These are phyloP conservation scores for Hestina assimilis DNA, from an alignment of 1,140 invertebrate species.

Conservation along the genomic window DNA sequence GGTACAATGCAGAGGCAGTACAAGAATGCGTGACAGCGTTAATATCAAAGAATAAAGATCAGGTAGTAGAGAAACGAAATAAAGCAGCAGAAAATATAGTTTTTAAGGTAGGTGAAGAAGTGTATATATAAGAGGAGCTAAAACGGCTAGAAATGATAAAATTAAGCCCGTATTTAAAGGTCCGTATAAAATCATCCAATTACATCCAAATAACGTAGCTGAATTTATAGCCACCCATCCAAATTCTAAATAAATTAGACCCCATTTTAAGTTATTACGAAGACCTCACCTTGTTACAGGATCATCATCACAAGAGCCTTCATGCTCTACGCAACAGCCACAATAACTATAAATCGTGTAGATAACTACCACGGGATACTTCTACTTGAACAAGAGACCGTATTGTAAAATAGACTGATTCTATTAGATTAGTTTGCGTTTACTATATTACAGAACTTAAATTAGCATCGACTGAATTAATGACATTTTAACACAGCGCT, in stretches of 20 bases:
- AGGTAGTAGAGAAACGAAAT: constrained; percentile 30
- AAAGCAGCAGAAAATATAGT: constrained; percentile 17
- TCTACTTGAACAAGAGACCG: not conserved
- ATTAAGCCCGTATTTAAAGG: constrained; percentile 36
- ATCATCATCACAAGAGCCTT: constrained; percentile 23
- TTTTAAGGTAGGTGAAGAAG: constrained; percentile 38
- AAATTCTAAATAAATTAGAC: constrained; percentile 33
- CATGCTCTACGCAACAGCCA: constrained; percentile 24
- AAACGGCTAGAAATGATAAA: constrained; percentile 32
- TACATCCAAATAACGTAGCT: constrained; percentile 36
- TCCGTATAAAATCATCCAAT: constrained; percentile 38
- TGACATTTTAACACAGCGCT: not conserved
- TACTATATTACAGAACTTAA: not conserved
- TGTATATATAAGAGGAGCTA: constrained; percentile 37
- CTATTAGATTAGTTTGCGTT: not conserved
- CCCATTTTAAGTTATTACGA: constrained; percentile 30
- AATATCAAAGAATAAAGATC: constrained; percentile 32
- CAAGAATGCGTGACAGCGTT: not conserved
- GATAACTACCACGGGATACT: not conserved
- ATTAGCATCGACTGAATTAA: too few species aligned
- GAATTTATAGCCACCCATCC: constrained; percentile 38
- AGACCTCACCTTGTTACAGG: constrained; percentile 31
- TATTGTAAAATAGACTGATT: not conserved
- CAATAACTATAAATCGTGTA: not conserved
- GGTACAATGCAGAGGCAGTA: not conserved